These are phyloP conservation scores for Paradisaea rubra DNA, from an alignment of 2,113 vertebrate genomes.

Conservation along the genomic window DNA sequence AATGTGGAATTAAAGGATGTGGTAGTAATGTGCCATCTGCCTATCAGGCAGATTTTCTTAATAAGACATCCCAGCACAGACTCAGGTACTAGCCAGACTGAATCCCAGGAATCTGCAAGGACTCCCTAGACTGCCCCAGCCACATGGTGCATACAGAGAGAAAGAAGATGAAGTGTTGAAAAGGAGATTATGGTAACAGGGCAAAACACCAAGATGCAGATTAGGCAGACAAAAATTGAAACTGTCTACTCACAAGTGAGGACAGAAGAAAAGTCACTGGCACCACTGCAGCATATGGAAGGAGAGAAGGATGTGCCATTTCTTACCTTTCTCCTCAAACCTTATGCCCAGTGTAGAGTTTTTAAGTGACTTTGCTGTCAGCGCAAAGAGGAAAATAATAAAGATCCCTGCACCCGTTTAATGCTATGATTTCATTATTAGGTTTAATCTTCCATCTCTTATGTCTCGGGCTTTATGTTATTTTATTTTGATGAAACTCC, in stretches of 20 bases:
- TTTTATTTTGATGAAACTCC: neutral
- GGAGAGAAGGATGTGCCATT: neutral
- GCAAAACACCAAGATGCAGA: accelerated
- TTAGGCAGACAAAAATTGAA: neutral
- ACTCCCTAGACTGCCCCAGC: neutral
- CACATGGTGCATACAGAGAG: neutral
- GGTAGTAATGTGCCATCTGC: neutral
- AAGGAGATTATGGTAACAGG: neutral
- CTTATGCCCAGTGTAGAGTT: neutral
- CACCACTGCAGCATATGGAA: neutral
- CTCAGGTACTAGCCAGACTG: neutral
- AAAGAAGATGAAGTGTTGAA: neutral
- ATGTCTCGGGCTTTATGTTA: neutral
- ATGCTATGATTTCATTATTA: neutral
- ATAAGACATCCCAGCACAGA: neutral
- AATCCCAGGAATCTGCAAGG: neutral
- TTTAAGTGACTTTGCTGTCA: neutral
- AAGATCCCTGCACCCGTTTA: neutral
- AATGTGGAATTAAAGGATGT: neutral
- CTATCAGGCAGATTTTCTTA: neutral
- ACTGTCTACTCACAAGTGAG: neutral
- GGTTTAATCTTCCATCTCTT: neutral
- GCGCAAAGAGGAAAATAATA: neutral
- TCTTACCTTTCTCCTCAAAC: neutral
- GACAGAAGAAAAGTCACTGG: neutral